These are phyloP conservation scores for Mnemiopsis leidyi DNA, from an alignment of 37 sponge, comb jelly and placozoan species.

Conservation along the genomic window DNA sequence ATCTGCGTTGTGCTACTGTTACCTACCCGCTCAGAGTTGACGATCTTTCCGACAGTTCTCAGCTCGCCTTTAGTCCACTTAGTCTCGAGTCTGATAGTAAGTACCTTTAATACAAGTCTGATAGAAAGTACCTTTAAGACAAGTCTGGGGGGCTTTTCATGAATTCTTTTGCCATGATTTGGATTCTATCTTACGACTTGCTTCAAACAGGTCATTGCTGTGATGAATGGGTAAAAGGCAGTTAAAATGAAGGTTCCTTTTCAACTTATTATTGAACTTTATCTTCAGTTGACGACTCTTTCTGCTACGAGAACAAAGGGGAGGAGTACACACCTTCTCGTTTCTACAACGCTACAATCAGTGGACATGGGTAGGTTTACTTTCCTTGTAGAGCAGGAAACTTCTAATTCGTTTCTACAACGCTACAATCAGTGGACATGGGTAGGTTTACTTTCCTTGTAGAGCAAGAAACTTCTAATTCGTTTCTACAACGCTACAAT, in stretches of 20 bases:
- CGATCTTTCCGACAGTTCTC: neutral
- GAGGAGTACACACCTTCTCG: neutral
- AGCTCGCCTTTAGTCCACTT: neutral
- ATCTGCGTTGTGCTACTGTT: neutral
- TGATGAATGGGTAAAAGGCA: too few species aligned
- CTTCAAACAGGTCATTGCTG: too few species aligned
- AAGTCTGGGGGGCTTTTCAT: too few species aligned
- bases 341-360: constrained; percentile 14
- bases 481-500: constrained; percentile 15
- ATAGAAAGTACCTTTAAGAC: too few species aligned
- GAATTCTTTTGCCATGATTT: too few species aligned
- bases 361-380: neutral
- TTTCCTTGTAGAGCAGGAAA: too few species aligned
- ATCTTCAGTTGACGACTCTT: constrained; percentile 3
- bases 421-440: neutral
- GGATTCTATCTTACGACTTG: too few species aligned
- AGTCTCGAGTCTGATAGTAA: neutral
- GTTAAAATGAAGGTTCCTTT: too few species aligned
- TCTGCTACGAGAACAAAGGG: constrained; percentile 33
- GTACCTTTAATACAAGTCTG: too few species aligned
- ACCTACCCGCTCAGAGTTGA: neutral
- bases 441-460: too few species aligned
- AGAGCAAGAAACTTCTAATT: too few species aligned
- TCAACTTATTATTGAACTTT: neutral
- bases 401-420: constrained; percentile 32